Evolutionary conservation across 2,113 vertebrate genomes (phyloP), one percentile per base, ranked within the genome.

Genomic region (Ophiodon elongatus): DNA sequence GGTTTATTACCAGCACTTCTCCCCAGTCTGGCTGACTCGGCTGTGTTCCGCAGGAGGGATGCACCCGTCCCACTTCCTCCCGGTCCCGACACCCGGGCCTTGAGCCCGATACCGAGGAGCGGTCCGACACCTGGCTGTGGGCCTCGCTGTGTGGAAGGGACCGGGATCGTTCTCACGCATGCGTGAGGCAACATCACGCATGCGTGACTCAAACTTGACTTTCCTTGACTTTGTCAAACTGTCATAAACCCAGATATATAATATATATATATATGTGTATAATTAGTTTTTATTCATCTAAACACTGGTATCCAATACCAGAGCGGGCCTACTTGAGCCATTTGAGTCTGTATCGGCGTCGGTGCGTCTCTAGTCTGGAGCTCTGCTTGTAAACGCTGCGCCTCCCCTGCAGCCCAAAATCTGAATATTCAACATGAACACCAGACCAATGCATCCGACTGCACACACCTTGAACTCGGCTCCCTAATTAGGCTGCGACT

Each of bases 351-450:
- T n/a, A 13, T 56, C 52, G 8, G 45, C 3, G 23, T 4, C 39
- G 2, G 41, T 41, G 10, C 6, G 4, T 19, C 15, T 47, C 45
- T 19, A 47, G 45, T 43, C 50, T 59, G n/a, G 19, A 62, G 31
- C 37, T 67, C 33, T 7, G 8, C 17, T 50, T 23, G 10, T 15
- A 76, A 45, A 76, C 62, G 21, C 60, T 35, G 50, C 1, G 2
- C 27, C 57, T 27, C 56, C 50, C 27, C 45, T 71, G 59, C 33
- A 52, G 43, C 54, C 71, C 27, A 65, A 56, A 11, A 25, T 41
- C 50, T 75, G 57, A 79, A 75, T 71, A 47, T 78, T 84, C 31
- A 79, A 50, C 64, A 72, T 52, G 27, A 35, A 73, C 54, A 75
- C 62, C 13, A 57, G 47, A 45, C 25, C 43, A 8, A 14, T n/a